Evolutionary conservation across 2,888 invertebrate genomes (phyloP).

Genomic region (Vanessa cardui): DNA sequence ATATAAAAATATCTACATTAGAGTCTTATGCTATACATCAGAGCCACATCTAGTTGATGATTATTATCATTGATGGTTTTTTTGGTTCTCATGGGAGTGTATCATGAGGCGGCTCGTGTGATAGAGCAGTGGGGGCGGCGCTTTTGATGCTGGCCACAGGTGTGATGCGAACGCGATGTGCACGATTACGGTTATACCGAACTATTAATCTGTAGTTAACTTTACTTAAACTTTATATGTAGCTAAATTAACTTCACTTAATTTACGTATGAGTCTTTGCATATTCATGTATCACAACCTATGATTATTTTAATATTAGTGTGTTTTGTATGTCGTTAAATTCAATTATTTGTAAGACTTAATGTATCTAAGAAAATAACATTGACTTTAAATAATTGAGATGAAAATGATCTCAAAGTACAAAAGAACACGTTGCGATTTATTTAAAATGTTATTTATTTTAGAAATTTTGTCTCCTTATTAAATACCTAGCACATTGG

Average conservation of each 20-base stretch:
- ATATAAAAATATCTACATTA: too few species aligned
- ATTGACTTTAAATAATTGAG: too few species aligned
- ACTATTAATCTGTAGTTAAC: conserved; percentile 38
- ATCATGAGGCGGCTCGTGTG: conserved; percentile 70
- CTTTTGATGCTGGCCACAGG: conserved; percentile 74
- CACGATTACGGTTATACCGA: conserved; percentile 38
- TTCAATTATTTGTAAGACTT: too few species aligned
- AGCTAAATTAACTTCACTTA: not conserved
- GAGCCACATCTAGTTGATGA: conserved; percentile 47
- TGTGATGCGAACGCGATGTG: conserved; percentile 65
- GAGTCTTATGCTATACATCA: not conserved
- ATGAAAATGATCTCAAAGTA: too few species aligned
- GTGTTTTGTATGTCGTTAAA: too few species aligned
- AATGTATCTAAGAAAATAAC: too few species aligned
- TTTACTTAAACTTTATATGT: not conserved
- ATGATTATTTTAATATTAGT: too few species aligned
- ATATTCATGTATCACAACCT: too few species aligned
- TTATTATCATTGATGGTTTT: conserved; percentile 41
- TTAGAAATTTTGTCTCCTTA: too few species aligned
- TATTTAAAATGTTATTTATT: too few species aligned
- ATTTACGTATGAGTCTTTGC: not conserved
- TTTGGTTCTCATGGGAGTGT: conserved; percentile 74
- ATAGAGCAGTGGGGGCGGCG: conserved; percentile 56
- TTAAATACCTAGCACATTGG: too few species aligned
- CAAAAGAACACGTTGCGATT: too few species aligned